phyloP scores from a whole-genome alignment of 1,140 invertebrate genomes.

The Ceratina australensis region DNA sequence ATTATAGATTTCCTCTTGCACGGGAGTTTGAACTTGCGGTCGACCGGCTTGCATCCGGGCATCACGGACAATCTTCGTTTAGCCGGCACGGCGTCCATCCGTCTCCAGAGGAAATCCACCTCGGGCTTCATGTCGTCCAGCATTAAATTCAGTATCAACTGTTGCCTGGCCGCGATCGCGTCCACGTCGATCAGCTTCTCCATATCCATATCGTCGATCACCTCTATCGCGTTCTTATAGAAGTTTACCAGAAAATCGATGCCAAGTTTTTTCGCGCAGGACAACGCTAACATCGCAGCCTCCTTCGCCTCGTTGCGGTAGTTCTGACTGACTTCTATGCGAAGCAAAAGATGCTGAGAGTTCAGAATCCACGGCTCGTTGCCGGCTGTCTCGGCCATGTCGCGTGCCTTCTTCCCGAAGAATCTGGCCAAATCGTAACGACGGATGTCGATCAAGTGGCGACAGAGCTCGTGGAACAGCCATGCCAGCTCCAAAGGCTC shows the following conservation, averaged over 20 bases:
- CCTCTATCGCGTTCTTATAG: slow-evolving; percentile 54
- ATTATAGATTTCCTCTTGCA: slow-evolving; percentile 63
- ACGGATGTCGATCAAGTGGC: slow-evolving; percentile 60
- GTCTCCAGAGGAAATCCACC: slow-evolving; percentile 63
- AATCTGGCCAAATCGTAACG: slow-evolving; percentile 70
- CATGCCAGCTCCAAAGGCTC: slow-evolving; percentile 68
- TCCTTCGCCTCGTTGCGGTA: slow-evolving; percentile 71
- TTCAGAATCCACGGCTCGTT: slow-evolving; percentile 67
- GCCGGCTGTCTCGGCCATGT: slow-evolving; percentile 41
- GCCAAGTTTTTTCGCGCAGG: slow-evolving; percentile 57
- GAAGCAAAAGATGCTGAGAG: slow-evolving; percentile 64
- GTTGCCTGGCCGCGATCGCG: slow-evolving; percentile 58
- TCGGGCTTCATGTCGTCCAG: slow-evolving; percentile 58
- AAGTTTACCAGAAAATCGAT: slow-evolving; percentile 68
- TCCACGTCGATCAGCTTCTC: slow-evolving; percentile 51
- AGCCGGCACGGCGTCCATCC: slow-evolving; percentile 66
- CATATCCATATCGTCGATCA: slow-evolving; percentile 63
- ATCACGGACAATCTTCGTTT: slow-evolving; percentile 68
- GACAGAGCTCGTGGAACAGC: slow-evolving; percentile 71
- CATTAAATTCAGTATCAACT: slow-evolving; percentile 67
- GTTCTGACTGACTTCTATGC: slow-evolving; percentile 68
- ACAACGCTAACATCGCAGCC: slow-evolving; percentile 56
- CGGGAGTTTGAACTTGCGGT: slow-evolving; percentile 59
- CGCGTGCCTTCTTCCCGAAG: slow-evolving; percentile 68
- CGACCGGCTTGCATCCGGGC: slow-evolving; percentile 70